Base-by-base conservation (phyloP, 2,113 vertebrate species). In the Erythrocercus mccallii region DNA sequence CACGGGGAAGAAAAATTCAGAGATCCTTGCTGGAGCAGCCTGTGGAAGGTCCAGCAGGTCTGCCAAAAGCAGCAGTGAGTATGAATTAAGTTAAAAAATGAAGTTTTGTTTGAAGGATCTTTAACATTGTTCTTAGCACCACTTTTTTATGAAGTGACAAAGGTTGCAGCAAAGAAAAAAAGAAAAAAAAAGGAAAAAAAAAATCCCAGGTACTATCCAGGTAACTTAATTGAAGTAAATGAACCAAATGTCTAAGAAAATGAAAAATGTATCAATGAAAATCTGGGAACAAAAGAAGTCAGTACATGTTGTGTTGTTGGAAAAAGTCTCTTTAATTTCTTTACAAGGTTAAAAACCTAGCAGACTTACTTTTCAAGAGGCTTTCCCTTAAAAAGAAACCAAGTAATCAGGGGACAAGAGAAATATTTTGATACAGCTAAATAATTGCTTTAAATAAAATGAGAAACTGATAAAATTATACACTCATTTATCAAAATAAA, bases 231-330 rank as follows among this genome's bases (percentile, higher is more conserved):
- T 31, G 4, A 23, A 15, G 7, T 4, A 30, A 33, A 44, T 53
- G 42, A 61, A 70, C 2, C 17, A 54, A 37, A 11, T 33, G 3
- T 11, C 13, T 45, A 27, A 23, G 14, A 65, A 79, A 73, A 71
- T 27, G 7, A 31, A 54, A 60, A 45, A 8, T 0, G 1, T 12
- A n/a, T 2, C 6, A 60, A 50, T 54, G 7, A 57, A 38, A 71
- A 15, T 38, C 7, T 18, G 51, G 5, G 11, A 4, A 16, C 37
- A 72, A 85, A 66, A 53, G 11, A 38, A 15, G 15, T 30, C 18
- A 50, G 2, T 33, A 12, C 5, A 10, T 6, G 1, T 9, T 61
- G 19, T 2, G 1, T 38, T 33, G 16, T 12, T 65, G 30, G 6
- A 74, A 80, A 76, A 78, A 79, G 5, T 1, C 5, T 47, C 31